These are phyloP conservation scores for Hypotaenidia okinawae DNA, from an alignment of 2,797 vertebrate species.

Conservation along the genomic window DNA sequence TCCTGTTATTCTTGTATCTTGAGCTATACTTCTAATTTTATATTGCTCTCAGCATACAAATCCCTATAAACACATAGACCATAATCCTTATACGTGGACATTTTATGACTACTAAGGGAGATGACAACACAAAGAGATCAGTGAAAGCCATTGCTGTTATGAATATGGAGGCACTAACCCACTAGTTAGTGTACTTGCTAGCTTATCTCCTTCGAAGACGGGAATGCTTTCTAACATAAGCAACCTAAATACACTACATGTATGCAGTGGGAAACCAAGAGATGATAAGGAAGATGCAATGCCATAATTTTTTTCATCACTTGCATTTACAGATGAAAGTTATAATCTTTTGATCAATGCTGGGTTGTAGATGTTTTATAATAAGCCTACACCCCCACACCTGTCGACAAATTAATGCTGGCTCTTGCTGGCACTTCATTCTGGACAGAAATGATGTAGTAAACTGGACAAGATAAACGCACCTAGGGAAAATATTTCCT, in stretches of 20 bases:
- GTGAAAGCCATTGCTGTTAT: not conserved
- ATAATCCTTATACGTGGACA: not conserved
- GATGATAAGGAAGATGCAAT: not conserved
- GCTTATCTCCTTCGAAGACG: not conserved
- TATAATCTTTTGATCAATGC: not conserved
- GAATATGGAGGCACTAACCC: not conserved
- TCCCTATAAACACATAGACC: not conserved
- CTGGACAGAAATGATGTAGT: not conserved
- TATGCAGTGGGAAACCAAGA: not conserved
- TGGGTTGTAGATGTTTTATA: not conserved
- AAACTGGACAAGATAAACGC: not conserved
- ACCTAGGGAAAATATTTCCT: not conserved
- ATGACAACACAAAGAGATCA: not conserved
- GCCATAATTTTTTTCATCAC: not conserved
- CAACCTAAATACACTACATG: not conserved
- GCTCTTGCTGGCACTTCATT: not conserved
- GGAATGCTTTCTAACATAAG: not conserved
- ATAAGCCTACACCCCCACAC: not conserved
- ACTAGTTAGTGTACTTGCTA: not conserved
- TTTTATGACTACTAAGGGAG: not conserved
- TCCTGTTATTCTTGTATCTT: not conserved
- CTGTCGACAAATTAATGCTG: not conserved
- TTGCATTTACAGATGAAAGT: constrained; percentile 19
- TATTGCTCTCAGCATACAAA: not conserved
- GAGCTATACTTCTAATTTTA: not conserved